These are phyloP conservation scores for Sinosuthora webbiana DNA, from an alignment of 2,113 vertebrate genomes.

Conservation along the genomic window DNA sequence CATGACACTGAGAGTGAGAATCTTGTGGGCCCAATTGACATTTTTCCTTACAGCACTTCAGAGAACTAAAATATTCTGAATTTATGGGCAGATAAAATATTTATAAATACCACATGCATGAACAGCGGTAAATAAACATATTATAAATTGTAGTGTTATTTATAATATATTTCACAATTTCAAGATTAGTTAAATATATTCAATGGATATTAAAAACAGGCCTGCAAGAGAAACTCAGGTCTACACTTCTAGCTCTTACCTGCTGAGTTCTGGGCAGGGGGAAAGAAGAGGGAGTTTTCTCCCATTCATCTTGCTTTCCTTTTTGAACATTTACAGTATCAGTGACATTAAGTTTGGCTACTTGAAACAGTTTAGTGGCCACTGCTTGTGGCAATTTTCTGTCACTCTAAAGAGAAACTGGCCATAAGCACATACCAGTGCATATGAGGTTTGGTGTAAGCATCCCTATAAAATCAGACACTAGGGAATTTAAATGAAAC, in stretches of 20 bases:
- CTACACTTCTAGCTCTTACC: neutral
- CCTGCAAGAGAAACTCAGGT: neutral
- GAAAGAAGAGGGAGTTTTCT: neutral
- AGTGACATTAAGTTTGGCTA: neutral
- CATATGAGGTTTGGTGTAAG: neutral
- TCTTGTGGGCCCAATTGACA: neutral
- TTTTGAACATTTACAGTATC: neutral
- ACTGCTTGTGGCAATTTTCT: neutral
- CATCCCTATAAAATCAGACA: neutral
- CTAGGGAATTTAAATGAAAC: neutral
- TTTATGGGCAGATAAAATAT: neutral
- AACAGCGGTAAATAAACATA: neutral
- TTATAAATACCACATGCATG: neutral
- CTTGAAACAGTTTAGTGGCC: neutral
- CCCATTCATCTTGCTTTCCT: neutral
- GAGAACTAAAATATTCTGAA: neutral
- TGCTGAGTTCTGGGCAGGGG: neutral
- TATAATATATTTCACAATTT: neutral
- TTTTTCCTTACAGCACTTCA: neutral
- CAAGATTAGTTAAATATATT: neutral
- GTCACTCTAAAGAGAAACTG: neutral
- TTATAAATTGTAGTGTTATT: neutral
- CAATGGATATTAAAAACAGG: neutral
- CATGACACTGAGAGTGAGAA: neutral
- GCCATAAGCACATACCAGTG: neutral